Evolutionary conservation across 2,888 invertebrate genomes (phyloP), one percentile per base, ranked within the genome.

Genomic region (Lordiphosa andalusiaca): DNA sequence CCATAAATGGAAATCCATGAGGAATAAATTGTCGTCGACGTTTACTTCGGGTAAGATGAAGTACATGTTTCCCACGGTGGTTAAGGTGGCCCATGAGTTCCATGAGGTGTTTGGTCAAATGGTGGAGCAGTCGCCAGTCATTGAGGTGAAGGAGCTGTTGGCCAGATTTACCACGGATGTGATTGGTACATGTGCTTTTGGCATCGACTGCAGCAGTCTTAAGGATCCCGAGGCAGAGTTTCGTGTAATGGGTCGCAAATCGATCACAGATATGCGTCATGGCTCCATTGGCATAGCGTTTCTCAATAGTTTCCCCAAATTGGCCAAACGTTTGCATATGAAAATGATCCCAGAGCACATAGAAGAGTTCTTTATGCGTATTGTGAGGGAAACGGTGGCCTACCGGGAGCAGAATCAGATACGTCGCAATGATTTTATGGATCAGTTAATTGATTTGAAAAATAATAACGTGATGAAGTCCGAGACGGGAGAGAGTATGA

Each of bases 1-100:
- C 0, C 71, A 73, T 2, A 81, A 67, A 25, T 91, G 91, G 91
- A 89, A 86, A 58, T 68, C 82, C 0, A 77, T 91, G 65, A 77
- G 91, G 3, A 69, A 86, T 1, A 90, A 91, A 33, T 61, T 91
- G 6, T 88, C 90, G 0, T 89, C 91, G 2, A 90, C 90, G 0
- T 91, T 91, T 58, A 90, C 91, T 0, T 88, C 90, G 0, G 90
- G 90, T 4, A 91, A 91, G 77, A 90, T 91, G 86, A 91, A 90
- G 69, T 76, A 68, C 42, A 90, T 91, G 90, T 90, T 88, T 55
- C 85, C 86, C 6, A 85, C 87, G 0, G 73, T 90, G 4, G 58
- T 82, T 0, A 64, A 67, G 7, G 71, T 86, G 36, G 58, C 67
- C 1, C 46, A 75, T 1, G 76, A 85, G 3, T 82, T 86, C 21